Evolutionary conservation across 2,888 invertebrate genomes (phyloP).

Genomic region (Platycheirus albimanus): DNA sequence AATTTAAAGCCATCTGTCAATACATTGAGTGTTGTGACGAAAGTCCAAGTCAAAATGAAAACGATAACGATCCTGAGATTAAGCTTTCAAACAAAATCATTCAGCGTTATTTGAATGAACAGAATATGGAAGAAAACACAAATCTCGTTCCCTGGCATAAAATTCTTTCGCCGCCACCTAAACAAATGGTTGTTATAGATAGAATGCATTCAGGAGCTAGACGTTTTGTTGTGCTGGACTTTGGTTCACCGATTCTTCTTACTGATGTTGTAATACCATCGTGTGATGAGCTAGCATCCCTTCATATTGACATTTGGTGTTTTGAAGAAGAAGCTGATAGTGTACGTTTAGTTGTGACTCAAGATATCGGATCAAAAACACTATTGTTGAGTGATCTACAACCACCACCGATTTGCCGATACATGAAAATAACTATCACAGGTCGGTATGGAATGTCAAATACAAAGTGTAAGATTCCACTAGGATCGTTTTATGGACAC

Average conservation of each 20-base stretch:
- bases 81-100: conserved; percentile 73
- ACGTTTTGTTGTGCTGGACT: conserved; percentile 95
- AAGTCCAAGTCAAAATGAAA: conserved; percentile 62
- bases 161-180: conserved; percentile 90
- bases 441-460: conserved; percentile 96
- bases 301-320: conserved; percentile 95
- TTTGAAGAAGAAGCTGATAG: conserved; percentile 93
- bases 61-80: conserved; percentile 64
- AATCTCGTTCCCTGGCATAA: conserved; percentile 88
- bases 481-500: conserved; percentile 97
- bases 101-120: conserved; percentile 76
- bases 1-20: conserved; percentile 78
- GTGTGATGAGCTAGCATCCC: conserved; percentile 91
- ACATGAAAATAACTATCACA: conserved; percentile 95
- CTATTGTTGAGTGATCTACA: conserved; percentile 94
- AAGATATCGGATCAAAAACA: conserved; percentile 93
- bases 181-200: conserved; percentile 94
- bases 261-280: conserved; percentile 93
- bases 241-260: conserved; percentile 92
- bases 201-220: conserved; percentile 96
- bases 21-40: conserved; percentile 78
- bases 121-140: conserved; percentile 69
- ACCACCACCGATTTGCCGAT: conserved; percentile 94
- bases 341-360: conserved; percentile 91
- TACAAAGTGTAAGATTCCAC: conserved; percentile 93